Evolutionary conservation across 2,113 vertebrate species (phyloP).

Genomic region (Parotia lawesii): DNA sequence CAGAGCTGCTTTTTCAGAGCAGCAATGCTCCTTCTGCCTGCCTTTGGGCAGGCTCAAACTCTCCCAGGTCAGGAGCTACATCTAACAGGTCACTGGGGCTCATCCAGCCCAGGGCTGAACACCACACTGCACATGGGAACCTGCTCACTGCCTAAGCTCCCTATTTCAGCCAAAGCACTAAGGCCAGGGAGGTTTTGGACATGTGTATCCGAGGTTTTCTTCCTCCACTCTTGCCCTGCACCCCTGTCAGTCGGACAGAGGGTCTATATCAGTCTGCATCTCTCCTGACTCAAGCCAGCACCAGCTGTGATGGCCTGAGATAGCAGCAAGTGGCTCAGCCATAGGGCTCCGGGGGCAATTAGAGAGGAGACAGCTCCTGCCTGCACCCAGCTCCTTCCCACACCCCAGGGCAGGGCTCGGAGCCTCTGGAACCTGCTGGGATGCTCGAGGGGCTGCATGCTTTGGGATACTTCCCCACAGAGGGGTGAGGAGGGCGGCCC

Average conservation of each 20-base stretch:
- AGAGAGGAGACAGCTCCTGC: constrained; percentile 27
- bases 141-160: background rate
- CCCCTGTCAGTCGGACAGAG: background rate
- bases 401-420: background rate
- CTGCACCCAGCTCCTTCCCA: background rate
- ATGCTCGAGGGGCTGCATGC: background rate
- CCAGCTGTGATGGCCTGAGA: background rate
- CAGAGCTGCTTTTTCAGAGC: background rate
- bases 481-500: background rate
- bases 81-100: background rate
- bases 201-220: background rate
- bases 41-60: background rate
- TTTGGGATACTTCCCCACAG: background rate
- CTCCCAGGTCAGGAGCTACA: background rate
- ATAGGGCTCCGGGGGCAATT: background rate
- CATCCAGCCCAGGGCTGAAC: background rate
- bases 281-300: background rate
- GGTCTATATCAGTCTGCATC: constrained; percentile 9
- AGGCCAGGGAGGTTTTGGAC: background rate
- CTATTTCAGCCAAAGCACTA: background rate
- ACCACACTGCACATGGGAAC: background rate
- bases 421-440: background rate
- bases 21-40: fast-evolving
- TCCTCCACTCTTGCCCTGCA: background rate
- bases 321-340: background rate